Base-by-base conservation (phyloP, 2,797 vertebrate species). In the Chlorospingus semifuscus region DNA sequence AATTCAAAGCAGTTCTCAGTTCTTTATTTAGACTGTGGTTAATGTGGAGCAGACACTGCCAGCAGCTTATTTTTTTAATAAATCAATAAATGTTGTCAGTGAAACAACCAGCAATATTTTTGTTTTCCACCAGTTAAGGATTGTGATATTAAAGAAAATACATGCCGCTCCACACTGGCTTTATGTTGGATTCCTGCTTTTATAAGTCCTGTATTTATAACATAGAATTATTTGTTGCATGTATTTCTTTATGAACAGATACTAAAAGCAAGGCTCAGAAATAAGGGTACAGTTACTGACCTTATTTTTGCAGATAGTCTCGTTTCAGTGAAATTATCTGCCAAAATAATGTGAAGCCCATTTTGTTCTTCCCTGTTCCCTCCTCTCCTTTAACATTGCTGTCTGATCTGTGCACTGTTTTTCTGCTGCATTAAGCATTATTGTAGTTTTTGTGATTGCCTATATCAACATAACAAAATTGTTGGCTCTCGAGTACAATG, bases 381-480 rank as follows among this genome's bases (percentile, higher is more conserved):
- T 83, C 69, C 69, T 87, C 32, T 61, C 60, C 68, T 94, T 82
- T 74, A 93, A 49, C 70, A 84, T n/a, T 2, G 0, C 84, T 75
- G 64, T 50, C 78, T 93, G 86, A 76, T 93, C 72, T 78, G 83
- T 63, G 78, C 36, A 69, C 95, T 94, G 78, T 81, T 96, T 96
- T 96, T 90, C 66, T 64, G 78, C 71, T 75, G 66, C 87, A 86
- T 70, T 95, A 95, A 92, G 36, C 74, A 80, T 92, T 94, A 94
- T 47, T 84, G n/a, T 76, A 46, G 36, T 83, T 95, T 94, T 34
- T 68, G 90, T 97, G 87, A 94, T 95, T 95, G 77, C 66, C 92
- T 96, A 8, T 82, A 95, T 90, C 93, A 97, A 96, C 90, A 77
- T 63, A 89, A 75, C 83, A 93, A 88, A 95, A 96, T 75, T 83